A percentile compares a stretch with the other conserved stretches of the same genome.
phyloP scores from a whole-genome alignment of 2,888 invertebrate genomes.

The Aphelenchoides bicaudatus region DNA sequence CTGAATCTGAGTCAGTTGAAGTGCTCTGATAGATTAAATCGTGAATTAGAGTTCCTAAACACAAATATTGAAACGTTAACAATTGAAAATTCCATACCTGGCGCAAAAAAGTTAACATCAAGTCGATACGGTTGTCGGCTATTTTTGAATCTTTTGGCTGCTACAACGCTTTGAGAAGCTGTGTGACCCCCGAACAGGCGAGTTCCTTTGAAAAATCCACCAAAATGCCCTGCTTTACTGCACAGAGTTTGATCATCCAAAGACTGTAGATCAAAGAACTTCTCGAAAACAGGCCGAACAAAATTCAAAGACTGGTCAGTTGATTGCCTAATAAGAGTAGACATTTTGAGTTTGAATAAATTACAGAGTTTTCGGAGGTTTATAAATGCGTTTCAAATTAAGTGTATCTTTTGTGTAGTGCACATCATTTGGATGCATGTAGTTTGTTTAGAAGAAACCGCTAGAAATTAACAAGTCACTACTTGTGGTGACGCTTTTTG shows the following conservation, averaged over 20 bases:
- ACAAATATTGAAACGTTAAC: neutral
- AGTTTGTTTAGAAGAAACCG: no score
- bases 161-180: constrained; percentile 16
- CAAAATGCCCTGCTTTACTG: constrained; percentile 15
- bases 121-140: neutral
- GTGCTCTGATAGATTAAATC: constrained; percentile 3
- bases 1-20: neutral
- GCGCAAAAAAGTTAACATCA: constrained; percentile 12
- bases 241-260: neutral
- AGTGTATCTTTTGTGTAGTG: no score
- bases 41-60: neutral
- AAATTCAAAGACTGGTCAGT: neutral
- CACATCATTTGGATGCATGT: no score
- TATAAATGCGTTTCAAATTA: no score
- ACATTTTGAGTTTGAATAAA: no score
- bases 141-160: constrained; percentile 9
- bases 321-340: neutral
- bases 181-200: constrained; percentile 26
- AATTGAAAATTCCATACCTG: neutral
- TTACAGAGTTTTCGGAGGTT: no score
- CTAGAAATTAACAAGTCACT: no score
- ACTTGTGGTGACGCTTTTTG: no score
- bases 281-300: constrained; percentile 13
- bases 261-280: constrained; percentile 17
- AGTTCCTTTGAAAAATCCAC: constrained; percentile 19